Conservation (phyloP, 1,140 invertebrate genomes). For the Asobara japonica region DNA sequence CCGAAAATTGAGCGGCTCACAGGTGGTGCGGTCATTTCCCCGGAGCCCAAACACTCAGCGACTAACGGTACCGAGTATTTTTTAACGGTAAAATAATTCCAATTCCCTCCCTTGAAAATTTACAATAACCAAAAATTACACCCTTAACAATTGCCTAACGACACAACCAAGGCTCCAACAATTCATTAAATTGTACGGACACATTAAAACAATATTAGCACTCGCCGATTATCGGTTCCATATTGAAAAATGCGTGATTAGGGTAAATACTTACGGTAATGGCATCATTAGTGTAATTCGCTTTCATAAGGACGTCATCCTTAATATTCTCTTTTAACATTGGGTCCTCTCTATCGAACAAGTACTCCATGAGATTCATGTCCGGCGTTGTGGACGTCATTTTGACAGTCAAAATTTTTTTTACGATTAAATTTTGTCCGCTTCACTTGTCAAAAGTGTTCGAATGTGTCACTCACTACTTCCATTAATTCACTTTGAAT, state of each 20-base stretch:
- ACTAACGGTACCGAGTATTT: slow-evolving; percentile 17
- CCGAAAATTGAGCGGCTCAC: neutral
- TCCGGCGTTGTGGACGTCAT: slow-evolving; percentile 38
- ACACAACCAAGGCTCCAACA: too few species aligned
- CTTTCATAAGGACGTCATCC: slow-evolving; percentile 48
- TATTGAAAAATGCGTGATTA: neutral
- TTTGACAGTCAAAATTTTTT: neutral
- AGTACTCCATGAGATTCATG: slow-evolving; percentile 50
- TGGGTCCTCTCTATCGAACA: slow-evolving; percentile 47
- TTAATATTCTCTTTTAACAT: slow-evolving; percentile 47
- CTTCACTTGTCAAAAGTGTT: neutral
- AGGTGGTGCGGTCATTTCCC: slow-evolving; percentile 5
- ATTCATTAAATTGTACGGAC: too few species aligned
- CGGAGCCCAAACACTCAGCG: slow-evolving; percentile 1
- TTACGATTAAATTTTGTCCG: neutral
- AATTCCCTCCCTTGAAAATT: too few species aligned
- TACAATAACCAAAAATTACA: too few species aligned
- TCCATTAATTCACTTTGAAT: neutral
- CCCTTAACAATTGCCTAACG: too few species aligned
- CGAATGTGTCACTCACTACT: neutral
- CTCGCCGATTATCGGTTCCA: too few species aligned
- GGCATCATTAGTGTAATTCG: slow-evolving; percentile 41
- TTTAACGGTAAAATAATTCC: slow-evolving; percentile 24
- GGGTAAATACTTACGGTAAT: slow-evolving; percentile 52
- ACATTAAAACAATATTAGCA: too few species aligned